These are phyloP conservation scores for Galeruca laticollis DNA, from an alignment of 2,888 invertebrate genomes.

Conservation along the genomic window DNA sequence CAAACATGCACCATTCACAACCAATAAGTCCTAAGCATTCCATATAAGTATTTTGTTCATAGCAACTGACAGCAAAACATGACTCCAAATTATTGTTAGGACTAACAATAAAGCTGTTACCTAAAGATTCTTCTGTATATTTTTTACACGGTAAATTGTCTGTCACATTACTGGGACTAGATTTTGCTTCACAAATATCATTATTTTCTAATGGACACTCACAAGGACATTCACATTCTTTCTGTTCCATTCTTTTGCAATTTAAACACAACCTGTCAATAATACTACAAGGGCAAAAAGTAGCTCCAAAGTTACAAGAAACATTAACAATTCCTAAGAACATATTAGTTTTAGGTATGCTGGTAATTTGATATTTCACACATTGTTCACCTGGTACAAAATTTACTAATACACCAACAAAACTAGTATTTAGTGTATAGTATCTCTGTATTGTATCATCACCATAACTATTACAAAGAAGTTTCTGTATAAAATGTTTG, in stretches of 20 bases:
- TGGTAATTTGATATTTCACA: slow-evolving; percentile 85
- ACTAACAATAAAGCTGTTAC: slow-evolving; percentile 50
- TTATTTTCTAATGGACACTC: slow-evolving; percentile 76
- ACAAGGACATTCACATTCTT: slow-evolving; percentile 95
- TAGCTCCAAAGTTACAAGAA: slow-evolving; percentile 83
- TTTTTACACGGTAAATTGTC: slow-evolving; percentile 61
- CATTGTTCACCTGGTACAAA: slow-evolving; percentile 90
- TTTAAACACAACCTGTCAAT: slow-evolving; percentile 89
- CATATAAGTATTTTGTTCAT: slow-evolving; percentile 73
- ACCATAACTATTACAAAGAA: slow-evolving; percentile 85
- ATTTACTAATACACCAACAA: slow-evolving; percentile 82
- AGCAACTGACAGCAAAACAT: slow-evolving; percentile 79
- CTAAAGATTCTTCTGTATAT: slow-evolving; percentile 51
- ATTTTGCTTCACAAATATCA: slow-evolving; percentile 56
- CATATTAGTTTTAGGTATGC: slow-evolving; percentile 87
- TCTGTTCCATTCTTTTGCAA: slow-evolving; percentile 94
- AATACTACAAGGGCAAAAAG: slow-evolving; percentile 94
- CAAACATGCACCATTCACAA: slow-evolving; percentile 92
- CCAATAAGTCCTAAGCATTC: slow-evolving; percentile 81
- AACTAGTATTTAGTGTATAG: slow-evolving; percentile 86
- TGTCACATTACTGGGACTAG: slow-evolving; percentile 49
- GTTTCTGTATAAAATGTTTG: slow-evolving; percentile 84
- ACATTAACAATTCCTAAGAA: slow-evolving; percentile 91
- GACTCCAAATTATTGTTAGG: slow-evolving; percentile 65
- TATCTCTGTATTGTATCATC: slow-evolving; percentile 87